Evolutionary conservation across 2,113 vertebrate genomes (phyloP).

Genomic region (Platichthys stellatus): DNA sequence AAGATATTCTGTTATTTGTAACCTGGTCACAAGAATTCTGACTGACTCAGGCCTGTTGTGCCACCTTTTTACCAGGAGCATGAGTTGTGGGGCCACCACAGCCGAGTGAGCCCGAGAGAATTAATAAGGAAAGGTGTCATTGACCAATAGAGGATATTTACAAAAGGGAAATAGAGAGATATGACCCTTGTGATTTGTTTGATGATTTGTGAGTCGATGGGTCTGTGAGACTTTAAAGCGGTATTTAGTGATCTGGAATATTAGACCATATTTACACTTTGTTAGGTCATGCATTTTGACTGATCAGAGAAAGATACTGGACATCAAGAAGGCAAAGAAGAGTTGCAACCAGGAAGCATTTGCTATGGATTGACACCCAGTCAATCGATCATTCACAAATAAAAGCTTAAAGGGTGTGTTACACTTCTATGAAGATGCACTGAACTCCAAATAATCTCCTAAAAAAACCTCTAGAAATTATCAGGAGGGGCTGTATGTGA

Average conservation of each 20-base stretch:
- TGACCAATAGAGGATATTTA: slow-evolving; percentile 3
- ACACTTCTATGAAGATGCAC: neutral
- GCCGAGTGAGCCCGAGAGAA: neutral
- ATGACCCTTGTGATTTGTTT: neutral
- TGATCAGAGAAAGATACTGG: neutral
- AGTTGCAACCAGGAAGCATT: neutral
- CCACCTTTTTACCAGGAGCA: neutral
- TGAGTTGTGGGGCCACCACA: neutral
- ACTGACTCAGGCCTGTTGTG: neutral
- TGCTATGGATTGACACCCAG: neutral
- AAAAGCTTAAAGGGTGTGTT: neutral
- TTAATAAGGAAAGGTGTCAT: neutral
- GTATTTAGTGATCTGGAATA: neutral
- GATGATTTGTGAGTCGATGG: neutral
- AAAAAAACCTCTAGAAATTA: neutral
- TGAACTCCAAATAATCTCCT: neutral
- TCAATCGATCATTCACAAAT: neutral
- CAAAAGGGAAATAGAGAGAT: slow-evolving; percentile 7
- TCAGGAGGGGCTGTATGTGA: neutral
- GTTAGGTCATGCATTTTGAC: neutral
- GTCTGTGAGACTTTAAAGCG: too few relatives aligned
- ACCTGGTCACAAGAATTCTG: neutral
- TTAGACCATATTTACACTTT: neutral
- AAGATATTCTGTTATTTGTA: neutral
- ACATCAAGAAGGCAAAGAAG: neutral